These are phyloP conservation scores for Setophaga coronata DNA, from an alignment of 2,113 vertebrate genomes.

Conservation along the genomic window DNA sequence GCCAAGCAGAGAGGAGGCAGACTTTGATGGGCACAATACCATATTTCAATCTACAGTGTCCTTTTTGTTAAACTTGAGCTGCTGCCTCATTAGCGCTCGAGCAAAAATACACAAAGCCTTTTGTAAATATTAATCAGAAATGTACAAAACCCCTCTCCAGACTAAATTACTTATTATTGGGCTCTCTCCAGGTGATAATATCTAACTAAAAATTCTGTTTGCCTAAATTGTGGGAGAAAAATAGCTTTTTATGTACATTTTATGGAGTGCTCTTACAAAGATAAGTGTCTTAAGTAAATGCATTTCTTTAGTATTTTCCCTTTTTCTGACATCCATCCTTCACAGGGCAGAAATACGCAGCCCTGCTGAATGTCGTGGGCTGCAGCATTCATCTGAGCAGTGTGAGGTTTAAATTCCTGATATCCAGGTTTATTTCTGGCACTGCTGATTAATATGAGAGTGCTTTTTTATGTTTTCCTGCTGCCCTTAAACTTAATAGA, in stretches of 20 bases:
- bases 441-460: background rate
- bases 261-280: background rate
- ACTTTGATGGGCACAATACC: slow-evolving; percentile 84
- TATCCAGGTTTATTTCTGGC: slow-evolving; percentile 31
- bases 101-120: slow-evolving; percentile 74
- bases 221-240: slow-evolving; percentile 60
- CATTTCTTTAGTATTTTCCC: background rate
- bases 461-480: slow-evolving; percentile 49
- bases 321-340: background rate
- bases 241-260: slow-evolving; percentile 50
- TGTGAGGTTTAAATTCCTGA: slow-evolving; percentile 48
- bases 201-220: slow-evolving; percentile 57
- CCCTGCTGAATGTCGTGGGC: slow-evolving; percentile 23
- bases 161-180: slow-evolving; percentile 67
- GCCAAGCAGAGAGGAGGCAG: slow-evolving; percentile 87
- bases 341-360: background rate
- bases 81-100: slow-evolving; percentile 64
- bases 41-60: slow-evolving; percentile 88
- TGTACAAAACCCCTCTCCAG: slow-evolving; percentile 43
- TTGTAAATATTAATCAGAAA: slow-evolving; percentile 79
- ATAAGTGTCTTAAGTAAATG: slow-evolving; percentile 32
- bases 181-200: slow-evolving; percentile 72
- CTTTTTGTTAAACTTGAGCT: slow-evolving; percentile 86
- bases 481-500: slow-evolving; percentile 25
- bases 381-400: slow-evolving; percentile 38